These are phyloP conservation scores for Bos javanicus DNA, from an alignment of 2,113 vertebrate genomes.

Conservation along the genomic window DNA sequence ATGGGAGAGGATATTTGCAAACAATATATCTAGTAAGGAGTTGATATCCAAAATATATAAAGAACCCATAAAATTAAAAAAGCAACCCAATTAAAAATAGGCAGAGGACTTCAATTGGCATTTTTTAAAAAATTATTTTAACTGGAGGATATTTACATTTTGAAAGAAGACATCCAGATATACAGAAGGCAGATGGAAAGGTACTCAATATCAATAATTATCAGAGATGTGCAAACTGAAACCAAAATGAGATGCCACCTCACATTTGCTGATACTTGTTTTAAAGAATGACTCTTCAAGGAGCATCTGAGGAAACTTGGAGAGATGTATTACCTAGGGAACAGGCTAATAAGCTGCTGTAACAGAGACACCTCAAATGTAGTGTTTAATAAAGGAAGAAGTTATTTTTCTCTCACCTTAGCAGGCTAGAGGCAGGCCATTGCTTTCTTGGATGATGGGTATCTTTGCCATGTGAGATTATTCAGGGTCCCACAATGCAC, in stretches of 20 bases:
- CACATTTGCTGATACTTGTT: neutral
- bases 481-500: neutral
- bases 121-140: neutral
- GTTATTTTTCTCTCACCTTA: neutral
- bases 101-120: neutral
- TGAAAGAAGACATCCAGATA: neutral
- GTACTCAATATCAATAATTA: neutral
- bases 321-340: neutral
- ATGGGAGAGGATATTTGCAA: neutral
- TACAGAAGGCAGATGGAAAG: neutral
- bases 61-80: neutral
- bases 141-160: neutral
- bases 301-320: neutral
- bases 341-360: neutral
- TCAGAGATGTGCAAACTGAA: neutral
- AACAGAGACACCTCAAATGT: neutral
- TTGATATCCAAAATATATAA: neutral
- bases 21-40: neutral
- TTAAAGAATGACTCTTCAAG: neutral
- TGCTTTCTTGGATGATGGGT: neutral
- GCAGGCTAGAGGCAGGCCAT: neutral
- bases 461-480: neutral
- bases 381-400: neutral
- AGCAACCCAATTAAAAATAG: neutral
- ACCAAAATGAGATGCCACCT: neutral